These are phyloP conservation scores for Ashinkailepas kermadecensis DNA, from an alignment of 2,888 invertebrate species.

Conservation along the genomic window DNA sequence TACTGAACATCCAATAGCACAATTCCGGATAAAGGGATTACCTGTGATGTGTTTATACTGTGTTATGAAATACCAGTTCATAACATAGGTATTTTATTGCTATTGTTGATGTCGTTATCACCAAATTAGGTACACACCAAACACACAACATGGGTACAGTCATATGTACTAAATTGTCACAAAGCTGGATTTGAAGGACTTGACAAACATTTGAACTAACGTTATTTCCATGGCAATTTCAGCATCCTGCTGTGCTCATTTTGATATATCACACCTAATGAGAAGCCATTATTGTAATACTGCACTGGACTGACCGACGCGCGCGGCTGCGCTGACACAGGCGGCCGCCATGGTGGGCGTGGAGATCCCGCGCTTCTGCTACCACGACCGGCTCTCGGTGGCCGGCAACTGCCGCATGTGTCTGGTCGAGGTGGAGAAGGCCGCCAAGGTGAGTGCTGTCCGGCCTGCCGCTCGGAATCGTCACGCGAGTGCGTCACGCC, in stretches of 20 bases:
- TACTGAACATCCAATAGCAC: no score
- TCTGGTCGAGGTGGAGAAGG: conserved; percentile 96
- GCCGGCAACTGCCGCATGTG: conserved; percentile 99
- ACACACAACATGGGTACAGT: neutral
- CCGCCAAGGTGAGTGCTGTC: conserved; percentile 59
- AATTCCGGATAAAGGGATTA: no score
- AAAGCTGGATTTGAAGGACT: neutral
- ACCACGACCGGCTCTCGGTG: conserved; percentile 95
- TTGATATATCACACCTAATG: neutral
- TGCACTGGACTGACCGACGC: neutral
- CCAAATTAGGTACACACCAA: no score
- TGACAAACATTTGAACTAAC: neutral
- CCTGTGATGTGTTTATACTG: no score
- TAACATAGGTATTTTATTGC: no score
- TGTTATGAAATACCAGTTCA: no score
- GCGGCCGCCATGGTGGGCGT: conserved; percentile 91
- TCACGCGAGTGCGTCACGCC: no score
- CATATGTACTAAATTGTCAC: neutral
- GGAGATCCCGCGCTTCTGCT: conserved; percentile 98
- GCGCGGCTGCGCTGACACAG: conserved; percentile 47
- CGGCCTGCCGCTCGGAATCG: no score
- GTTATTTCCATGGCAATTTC: neutral
- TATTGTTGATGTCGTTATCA: no score
- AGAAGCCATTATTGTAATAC: neutral
- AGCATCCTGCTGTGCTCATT: neutral